Base-by-base conservation (phyloP, 2,888 invertebrate species). In the Oasisia sp. region DNA sequence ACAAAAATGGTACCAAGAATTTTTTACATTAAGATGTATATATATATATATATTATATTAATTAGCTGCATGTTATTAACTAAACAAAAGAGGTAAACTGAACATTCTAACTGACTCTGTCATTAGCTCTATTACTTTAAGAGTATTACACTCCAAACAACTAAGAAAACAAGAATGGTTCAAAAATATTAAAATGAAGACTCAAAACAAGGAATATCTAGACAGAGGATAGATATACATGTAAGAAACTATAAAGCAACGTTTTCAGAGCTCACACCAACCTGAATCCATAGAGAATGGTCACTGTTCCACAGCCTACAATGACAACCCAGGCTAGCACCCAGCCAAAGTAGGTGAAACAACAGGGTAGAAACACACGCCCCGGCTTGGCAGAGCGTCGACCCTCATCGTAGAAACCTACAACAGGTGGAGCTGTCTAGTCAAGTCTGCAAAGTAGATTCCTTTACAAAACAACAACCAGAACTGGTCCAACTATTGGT, bases 341-440 rank as follows among this genome's bases (percentile, higher is more conserved):
- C 96, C 96, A 96, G 90, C 95, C 95, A 14, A 96, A 58, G 92
- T 95, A 95, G 56, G 95, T 94, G 93, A 94, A 95, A 94, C 95
- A 95, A 91, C 93, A 94, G 0, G 96, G 96, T 44, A 96, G 94
- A 92, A 95, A 95, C 45, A 94, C 58, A 32, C 94, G 91, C 4
- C 58, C 38, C 12, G 89, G 74, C 74, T 74, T 74, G 19, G 74
- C 27, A 1, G 74, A 74, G 27, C 27, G 74, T 27, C 27, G 74
- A 14, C n/a, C 74, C 27, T 74, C 74, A 1, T 74, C 74, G n/a
- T 74, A 74, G n/a, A 74, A 74, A 74, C 74, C 74, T 74, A n/a
- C 74, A 74, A 74, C 1, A 74, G 74, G 74, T 19, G 74, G 74
- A 27, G 27, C 74, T 74, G 27, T 74, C 27, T 27, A 74, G 27